Percentiles rank a stretch among this genome's conserved stretches.
phyloP scores from a whole-genome alignment of 2,113 vertebrate species.

The Brachirus orientalis region DNA sequence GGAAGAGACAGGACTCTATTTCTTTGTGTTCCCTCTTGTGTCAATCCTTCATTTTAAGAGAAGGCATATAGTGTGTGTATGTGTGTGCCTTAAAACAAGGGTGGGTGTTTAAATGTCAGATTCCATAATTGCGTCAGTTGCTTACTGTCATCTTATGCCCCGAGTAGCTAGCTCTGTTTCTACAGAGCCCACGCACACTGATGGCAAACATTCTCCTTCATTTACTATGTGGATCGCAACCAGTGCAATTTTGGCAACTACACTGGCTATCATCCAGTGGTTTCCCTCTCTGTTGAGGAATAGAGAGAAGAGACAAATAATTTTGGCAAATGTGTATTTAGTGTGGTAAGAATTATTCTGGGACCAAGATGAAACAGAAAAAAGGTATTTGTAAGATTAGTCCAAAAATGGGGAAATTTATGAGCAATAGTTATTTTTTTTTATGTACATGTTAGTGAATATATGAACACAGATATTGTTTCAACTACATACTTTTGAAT shows the following conservation, averaged over 20 bases:
- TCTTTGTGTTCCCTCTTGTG: constrained; percentile 53
- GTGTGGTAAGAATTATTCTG: not conserved
- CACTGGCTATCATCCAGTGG: constrained; percentile 1
- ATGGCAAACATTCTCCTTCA: constrained; percentile 18
- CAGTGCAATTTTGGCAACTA: constrained; percentile 4
- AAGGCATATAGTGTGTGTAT: constrained; percentile 23
- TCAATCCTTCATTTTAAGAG: constrained; percentile 46
- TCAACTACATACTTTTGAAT: not conserved
- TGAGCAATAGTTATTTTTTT: too few species aligned
- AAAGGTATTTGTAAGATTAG: not conserved
- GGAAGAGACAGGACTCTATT: constrained; percentile 47
- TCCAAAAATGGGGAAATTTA: too few species aligned
- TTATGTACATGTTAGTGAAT: not conserved
- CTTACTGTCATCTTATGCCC: constrained; percentile 36
- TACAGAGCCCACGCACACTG: constrained; percentile 25
- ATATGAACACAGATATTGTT: not conserved
- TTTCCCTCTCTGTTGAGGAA: not conserved
- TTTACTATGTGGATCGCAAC: constrained; percentile 19
- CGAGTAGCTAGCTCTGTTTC: constrained; percentile 31
- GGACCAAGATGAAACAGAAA: not conserved
- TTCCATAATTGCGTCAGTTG: constrained; percentile 63
- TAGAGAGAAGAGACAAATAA: not conserved
- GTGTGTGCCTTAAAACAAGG: constrained; percentile 38
- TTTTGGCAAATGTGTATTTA: not conserved
- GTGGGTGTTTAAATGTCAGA: constrained; percentile 70